These are phyloP conservation scores for Himalopsyche anomala DNA, from an alignment of 2,888 invertebrate genomes.

Conservation along the genomic window DNA sequence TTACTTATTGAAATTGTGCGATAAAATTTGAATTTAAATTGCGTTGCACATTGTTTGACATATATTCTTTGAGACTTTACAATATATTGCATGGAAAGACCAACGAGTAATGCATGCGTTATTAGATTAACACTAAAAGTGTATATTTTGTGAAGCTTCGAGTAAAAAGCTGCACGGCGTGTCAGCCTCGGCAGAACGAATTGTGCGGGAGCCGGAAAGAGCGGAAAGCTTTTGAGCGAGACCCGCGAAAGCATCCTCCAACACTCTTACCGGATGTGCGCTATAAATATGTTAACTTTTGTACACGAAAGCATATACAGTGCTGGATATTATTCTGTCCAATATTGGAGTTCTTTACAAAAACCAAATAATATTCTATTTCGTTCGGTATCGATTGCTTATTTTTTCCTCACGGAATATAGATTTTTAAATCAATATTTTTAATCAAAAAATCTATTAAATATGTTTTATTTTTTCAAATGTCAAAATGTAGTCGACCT, in stretches of 20 bases:
- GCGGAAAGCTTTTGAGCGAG: slow-evolving; percentile 19
- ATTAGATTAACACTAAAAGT: slow-evolving; percentile 8
- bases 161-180: not conserved
- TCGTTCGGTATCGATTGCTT: too few relatives aligned
- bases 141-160: not conserved
- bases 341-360: too few relatives aligned
- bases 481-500: too few relatives aligned
- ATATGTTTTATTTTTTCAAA: too few relatives aligned
- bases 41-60: too few relatives aligned
- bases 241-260: not conserved
- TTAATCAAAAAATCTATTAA: too few relatives aligned
- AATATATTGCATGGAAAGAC: not conserved
- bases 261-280: slow-evolving; percentile 1
- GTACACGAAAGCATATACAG: not conserved
- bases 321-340: not conserved
- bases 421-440: too few relatives aligned
- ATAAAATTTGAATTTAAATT: too few relatives aligned
- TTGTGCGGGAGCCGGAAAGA: slow-evolving; percentile 26
- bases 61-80: too few relatives aligned
- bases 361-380: too few relatives aligned
- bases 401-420: too few relatives aligned
- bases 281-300: not conserved
- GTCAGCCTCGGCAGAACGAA: slow-evolving; percentile 11
- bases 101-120: not conserved
- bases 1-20: too few relatives aligned